Percentiles rank a stretch among this genome's conserved stretches.
Conservation (phyloP, 2,888 invertebrate genomes). For the Augochlorella aurata region DNA sequence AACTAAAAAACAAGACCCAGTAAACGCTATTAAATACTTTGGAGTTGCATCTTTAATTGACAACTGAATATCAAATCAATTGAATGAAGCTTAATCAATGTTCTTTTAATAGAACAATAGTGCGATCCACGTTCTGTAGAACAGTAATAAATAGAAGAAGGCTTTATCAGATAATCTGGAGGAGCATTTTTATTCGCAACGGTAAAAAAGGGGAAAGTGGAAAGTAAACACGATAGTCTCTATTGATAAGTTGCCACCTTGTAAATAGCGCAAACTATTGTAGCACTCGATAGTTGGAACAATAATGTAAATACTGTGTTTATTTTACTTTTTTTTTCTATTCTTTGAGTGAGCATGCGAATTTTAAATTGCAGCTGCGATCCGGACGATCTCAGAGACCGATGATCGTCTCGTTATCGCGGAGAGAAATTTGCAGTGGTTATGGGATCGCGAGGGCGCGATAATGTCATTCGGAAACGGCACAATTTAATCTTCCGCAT, state of each 20-base stretch:
- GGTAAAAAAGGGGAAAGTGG: too few relatives aligned
- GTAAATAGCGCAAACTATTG: background rate
- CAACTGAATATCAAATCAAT: too few relatives aligned
- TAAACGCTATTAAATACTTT: too few relatives aligned
- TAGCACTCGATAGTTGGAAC: background rate
- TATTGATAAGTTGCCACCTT: background rate
- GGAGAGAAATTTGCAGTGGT: slow-evolving; percentile 31
- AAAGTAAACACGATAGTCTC: background rate
- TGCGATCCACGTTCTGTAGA: too few relatives aligned
- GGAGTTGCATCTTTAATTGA: too few relatives aligned
- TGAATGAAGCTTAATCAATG: too few relatives aligned
- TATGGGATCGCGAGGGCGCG: slow-evolving; percentile 48
- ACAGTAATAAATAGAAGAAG: too few relatives aligned
- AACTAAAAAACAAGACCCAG: too few relatives aligned
- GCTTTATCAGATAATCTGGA: too few relatives aligned
- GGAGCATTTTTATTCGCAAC: too few relatives aligned
- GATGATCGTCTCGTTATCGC: slow-evolving; percentile 9
- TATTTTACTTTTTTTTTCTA: background rate
- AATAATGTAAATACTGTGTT: background rate
- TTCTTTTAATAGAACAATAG: too few relatives aligned
- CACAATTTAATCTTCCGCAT: slow-evolving; percentile 34
- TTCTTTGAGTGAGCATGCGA: slow-evolving; percentile 49
- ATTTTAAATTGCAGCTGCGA: background rate
- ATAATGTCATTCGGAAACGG: slow-evolving; percentile 18
- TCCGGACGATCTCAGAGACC: background rate